Evolutionary conservation across 2,888 invertebrate species (phyloP), one percentile per base, ranked within the genome.

Genomic region (Limnephilus auricula): DNA sequence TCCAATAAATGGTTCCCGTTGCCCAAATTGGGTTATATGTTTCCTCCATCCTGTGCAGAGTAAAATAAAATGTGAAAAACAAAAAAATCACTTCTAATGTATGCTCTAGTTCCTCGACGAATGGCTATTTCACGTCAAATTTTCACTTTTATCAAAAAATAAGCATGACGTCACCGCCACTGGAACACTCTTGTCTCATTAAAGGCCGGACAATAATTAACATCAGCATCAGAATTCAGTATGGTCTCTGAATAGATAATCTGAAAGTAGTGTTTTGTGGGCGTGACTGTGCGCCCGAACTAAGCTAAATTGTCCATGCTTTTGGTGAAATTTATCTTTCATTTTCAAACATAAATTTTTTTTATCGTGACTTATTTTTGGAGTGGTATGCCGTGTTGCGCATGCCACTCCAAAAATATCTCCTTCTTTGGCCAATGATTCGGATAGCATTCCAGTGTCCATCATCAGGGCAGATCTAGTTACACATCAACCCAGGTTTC

Each of bases 51-150:
- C 45, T 13, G 25, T 65, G 65, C 25, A 65, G 65, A 25, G 65
- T 6, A n/a, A n/a, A 65, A 25, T 2, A 25, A 65, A n/a, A 65
- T 6, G 2, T 65, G 2, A 1, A 65, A 65, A 65, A 65, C n/a
- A 25, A 25, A 65, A n/a, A 65, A n/a, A 9, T 5, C 25, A 65
- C 25, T n/a, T 65, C n/a, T n/a, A 25, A 50, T 1, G 25, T 2
- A 25, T n/a, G 65, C 65, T n/a, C 65, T n/a, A 65, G 9, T 65
- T 86, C 87, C 78, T 30, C 79, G 87, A 78, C 87, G n/a, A 78
- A 88, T 88, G 25, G n/a, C 87, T 12, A 31, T 84, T 65, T 88
- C 79, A 32, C 87, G 87, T 88, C 87, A 34, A 88, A 79, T 88
- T 88, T 88, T 88, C 78, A 37, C 79, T 78, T 13, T 18, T 3